Conservation (phyloP, 2,113 vertebrate species). For the Aplodontia rufa region DNA sequence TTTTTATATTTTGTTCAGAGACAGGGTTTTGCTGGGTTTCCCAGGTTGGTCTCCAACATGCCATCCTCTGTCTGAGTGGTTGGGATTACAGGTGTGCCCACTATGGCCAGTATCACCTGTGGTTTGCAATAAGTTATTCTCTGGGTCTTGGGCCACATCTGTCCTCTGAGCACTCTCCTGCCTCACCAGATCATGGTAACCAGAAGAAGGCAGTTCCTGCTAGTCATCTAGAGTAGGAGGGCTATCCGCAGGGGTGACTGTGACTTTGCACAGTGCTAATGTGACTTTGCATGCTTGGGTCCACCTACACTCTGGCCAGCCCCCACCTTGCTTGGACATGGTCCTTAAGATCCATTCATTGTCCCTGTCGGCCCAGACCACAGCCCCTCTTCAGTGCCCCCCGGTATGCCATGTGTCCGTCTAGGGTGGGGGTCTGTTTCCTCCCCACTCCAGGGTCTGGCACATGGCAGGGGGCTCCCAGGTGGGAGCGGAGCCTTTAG, state of each 20-base stretch:
- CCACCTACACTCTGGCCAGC: background rate
- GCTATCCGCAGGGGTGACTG: background rate
- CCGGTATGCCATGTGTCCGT: background rate
- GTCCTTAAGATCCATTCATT: background rate
- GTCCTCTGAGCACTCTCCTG: background rate
- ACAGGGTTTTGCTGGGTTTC: no score
- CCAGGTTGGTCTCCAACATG: no score
- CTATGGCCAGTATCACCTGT: no score
- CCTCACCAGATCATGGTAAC: background rate
- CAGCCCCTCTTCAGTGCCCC: no score
- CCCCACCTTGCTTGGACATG: background rate
- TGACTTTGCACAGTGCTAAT: no score
- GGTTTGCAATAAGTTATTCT: no score
- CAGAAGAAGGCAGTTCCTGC: background rate
- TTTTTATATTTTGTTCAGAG: no score
- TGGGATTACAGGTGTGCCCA: no score
- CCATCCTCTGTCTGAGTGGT: no score
- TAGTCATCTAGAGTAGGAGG: background rate
- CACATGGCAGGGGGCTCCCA: fast-evolving
- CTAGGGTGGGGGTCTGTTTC: background rate
- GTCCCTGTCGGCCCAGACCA: no score
- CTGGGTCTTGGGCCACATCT: background rate
- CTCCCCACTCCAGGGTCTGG: background rate
- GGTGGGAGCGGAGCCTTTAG: background rate
- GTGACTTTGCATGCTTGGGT: background rate